A percentile compares a stretch with the other conserved stretches of the same genome.
Evolutionary conservation across 2,113 vertebrate species (phyloP).

Genomic region (Oreochromis tanganicae): DNA sequence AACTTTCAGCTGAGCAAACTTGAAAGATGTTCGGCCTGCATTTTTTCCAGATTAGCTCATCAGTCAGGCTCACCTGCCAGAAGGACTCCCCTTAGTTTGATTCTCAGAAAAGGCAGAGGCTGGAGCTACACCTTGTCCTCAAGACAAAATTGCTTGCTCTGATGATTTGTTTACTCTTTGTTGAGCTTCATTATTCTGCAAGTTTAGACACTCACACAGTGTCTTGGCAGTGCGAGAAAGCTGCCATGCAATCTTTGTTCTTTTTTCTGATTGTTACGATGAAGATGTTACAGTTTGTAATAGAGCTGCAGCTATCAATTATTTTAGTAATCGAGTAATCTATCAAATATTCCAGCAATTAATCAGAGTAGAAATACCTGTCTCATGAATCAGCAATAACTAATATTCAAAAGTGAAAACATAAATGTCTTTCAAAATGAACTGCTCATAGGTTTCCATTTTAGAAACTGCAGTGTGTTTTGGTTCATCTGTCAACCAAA

Average conservation of each 20-base stretch:
- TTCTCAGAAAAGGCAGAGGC: not conserved
- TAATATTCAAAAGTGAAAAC: not conserved
- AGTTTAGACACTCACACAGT: not conserved
- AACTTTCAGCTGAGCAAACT: not conserved
- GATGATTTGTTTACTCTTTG: not conserved
- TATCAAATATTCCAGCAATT: not conserved
- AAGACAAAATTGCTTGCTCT: not conserved
- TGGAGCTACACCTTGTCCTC: not conserved
- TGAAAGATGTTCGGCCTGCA: not conserved
- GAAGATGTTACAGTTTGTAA: not conserved
- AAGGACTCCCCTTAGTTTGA: not conserved
- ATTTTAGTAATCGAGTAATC: not conserved
- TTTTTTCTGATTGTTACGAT: not conserved
- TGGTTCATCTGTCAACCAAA: not conserved
- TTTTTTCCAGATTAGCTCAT: constrained; percentile 18
- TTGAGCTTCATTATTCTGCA: not conserved
- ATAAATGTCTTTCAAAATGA: not conserved
- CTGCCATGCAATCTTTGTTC: not conserved
- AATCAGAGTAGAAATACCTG: not conserved
- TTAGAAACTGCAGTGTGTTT: not conserved
- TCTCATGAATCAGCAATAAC: not conserved
- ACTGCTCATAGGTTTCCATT: not conserved
- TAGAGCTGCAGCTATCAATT: not conserved
- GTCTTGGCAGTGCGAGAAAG: not conserved
- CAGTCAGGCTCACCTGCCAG: constrained; percentile 15